Conservation (phyloP, 2,113 vertebrate species). For the Brachypodius melanocephalos region DNA sequence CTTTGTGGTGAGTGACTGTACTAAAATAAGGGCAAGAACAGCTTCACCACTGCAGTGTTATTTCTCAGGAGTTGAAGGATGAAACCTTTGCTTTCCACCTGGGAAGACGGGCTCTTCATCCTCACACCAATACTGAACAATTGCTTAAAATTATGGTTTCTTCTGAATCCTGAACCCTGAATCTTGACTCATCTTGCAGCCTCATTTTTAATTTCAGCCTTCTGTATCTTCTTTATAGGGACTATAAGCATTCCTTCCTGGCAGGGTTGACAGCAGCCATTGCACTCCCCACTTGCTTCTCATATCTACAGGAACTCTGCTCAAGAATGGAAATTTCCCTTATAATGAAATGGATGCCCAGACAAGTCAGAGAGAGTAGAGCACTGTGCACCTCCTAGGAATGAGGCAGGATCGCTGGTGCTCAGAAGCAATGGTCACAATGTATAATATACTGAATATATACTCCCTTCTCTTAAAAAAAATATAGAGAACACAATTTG, state of each 20-base stretch:
- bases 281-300: rapidly evolving
- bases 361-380: not conserved
- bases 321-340: not conserved
- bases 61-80: not conserved
- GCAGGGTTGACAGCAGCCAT: not conserved
- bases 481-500: not conserved
- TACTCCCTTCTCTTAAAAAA: not conserved
- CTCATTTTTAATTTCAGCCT: not conserved
- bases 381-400: not conserved
- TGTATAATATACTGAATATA: not conserved
- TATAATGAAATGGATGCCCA: not conserved
- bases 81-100: not conserved
- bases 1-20: not conserved
- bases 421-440: not conserved
- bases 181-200: not conserved
- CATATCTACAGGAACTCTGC: not conserved
- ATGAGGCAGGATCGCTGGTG: not conserved
- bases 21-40: not conserved
- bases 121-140: not conserved
- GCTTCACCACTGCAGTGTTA: not conserved
- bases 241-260: not conserved
- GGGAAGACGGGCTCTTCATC: not conserved
- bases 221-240: not conserved
- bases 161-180: not conserved
- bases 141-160: not conserved